Evolutionary conservation across 2,888 invertebrate species (phyloP), one percentile per base, ranked within the genome.

Genomic region (Phymatocera aterrima): DNA sequence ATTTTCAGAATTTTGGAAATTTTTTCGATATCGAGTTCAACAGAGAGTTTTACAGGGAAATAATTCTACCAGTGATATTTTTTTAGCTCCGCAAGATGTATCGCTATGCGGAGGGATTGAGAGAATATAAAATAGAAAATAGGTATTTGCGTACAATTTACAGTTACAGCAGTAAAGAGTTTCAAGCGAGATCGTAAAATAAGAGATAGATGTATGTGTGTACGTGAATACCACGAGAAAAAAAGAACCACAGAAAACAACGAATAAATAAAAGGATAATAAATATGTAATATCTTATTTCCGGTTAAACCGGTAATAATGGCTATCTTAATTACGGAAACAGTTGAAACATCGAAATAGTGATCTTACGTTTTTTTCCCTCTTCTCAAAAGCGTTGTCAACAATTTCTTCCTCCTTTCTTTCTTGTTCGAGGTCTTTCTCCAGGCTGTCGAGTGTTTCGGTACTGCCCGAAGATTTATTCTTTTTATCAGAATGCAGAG

Each of bases 381-480:
- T 85, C 78, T 82, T 87, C 3, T 89, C 88, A 21, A 81, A 72
- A 6, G 84, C 79, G 64, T 80, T 85, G 40, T 88, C 86, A 6
- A 79, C 79, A 3, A 86, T 82, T 24, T 88, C 88, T 18, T 88
- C 86, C 18, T 87, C 87, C 46, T 86, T 86, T n/a, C 82, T 78
- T 2, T 88, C 88, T 60, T 87, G 87, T 3, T 90, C 89, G 61
- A 86, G 65, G 18, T 89, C 88, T 61, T 88, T 89, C 57, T 90
- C 90, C 18, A 90, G 84, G 77, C 90, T 90, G 74, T 90, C 90
- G 40, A 90, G 82, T 4, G 90, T 90, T 77, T 90, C 90, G 0
- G 88, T 89, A 79, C 90, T 90, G 77, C 88, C 90, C 5, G 87
- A 89, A 3, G 87, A 89, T 61, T 90, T 90, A 68, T 88, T 88